Evolutionary conservation across 2,888 invertebrate genomes (phyloP).

Genomic region (Caenorhabditis plicata): DNA sequence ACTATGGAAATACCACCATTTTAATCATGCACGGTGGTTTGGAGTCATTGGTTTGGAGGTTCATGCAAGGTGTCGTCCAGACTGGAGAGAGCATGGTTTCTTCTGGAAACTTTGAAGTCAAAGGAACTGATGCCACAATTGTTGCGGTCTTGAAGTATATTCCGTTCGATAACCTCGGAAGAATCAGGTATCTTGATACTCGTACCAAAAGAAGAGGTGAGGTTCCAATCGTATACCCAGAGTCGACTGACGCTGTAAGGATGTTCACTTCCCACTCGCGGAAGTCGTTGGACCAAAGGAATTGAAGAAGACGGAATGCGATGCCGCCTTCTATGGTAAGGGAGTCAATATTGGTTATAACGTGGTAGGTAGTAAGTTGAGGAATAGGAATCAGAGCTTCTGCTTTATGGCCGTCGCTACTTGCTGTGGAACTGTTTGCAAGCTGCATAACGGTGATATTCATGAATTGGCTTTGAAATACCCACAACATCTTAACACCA

Average conservation of each 20-base stretch:
- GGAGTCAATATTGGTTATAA: conserved; percentile 22
- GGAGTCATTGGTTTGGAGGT: conserved; percentile 36
- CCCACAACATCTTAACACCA: conserved; percentile 21
- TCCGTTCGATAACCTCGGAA: conserved; percentile 18
- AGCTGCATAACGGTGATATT: conserved; percentile 20
- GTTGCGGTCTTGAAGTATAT: conserved; percentile 12
- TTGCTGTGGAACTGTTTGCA: conserved; percentile 16
- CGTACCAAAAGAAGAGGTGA: conserved; percentile 19
- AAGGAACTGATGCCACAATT: conserved; percentile 7
- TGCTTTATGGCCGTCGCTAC: conserved; percentile 14
- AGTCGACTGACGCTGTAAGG: no score
- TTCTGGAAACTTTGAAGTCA: conserved; percentile 19
- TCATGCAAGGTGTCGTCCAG: conserved; percentile 17
- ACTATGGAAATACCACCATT: conserved; percentile 43
- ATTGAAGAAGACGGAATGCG: conserved; percentile 24
- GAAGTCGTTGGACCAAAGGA: conserved; percentile 22
- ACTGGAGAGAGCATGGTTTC: conserved; percentile 23
- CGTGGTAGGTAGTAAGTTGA: conserved; percentile 16
- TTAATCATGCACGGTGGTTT: conserved; percentile 49
- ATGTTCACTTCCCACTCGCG: conserved; percentile 18
- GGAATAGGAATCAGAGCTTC: conserved; percentile 17
- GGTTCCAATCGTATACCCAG: conserved; percentile 19
- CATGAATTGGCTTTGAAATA: conserved; percentile 20
- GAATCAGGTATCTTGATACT: conserved; percentile 21
- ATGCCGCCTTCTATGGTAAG: conserved; percentile 16